Percentiles rank a stretch among this genome's conserved stretches.
Evolutionary conservation across 2,113 vertebrate genomes (phyloP).

Genomic region (Hirundichthys speculiger): DNA sequence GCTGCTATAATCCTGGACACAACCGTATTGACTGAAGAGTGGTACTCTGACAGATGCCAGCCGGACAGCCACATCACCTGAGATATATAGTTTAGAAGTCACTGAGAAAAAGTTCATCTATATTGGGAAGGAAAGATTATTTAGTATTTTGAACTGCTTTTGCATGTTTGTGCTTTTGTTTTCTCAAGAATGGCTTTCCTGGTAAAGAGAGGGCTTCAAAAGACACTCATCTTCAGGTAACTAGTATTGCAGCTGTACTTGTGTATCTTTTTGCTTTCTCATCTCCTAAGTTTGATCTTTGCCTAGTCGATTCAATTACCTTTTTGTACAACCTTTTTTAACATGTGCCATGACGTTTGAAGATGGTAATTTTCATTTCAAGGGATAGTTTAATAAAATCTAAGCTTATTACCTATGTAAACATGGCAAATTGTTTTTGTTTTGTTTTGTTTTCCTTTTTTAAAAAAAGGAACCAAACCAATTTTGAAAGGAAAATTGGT

Average conservation of each 20-base stretch:
- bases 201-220: conserved; percentile 83
- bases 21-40: too few species aligned
- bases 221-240: conserved; percentile 81
- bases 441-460: too few species aligned
- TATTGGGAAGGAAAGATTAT: conserved; percentile 21
- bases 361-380: too few species aligned
- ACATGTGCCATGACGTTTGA: neutral
- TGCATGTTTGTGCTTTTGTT: conserved; percentile 80
- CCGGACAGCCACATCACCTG: neutral
- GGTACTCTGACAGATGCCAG: conserved; percentile 25
- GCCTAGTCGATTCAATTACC: conserved; percentile 5
- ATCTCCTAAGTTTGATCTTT: conserved; percentile 17
- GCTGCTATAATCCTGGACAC: too few species aligned
- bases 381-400: too few species aligned
- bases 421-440: too few species aligned
- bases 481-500: too few species aligned
- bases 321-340: conserved; percentile 6
- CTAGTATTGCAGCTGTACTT: conserved; percentile 44
- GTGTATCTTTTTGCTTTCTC: conserved; percentile 29
- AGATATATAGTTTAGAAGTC: conserved; percentile 11
- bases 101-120: neutral
- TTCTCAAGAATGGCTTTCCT: conserved; percentile 83
- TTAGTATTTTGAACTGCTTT: conserved; percentile 68
- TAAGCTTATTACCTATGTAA: too few species aligned
- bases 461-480: too few species aligned